phyloP scores from a whole-genome alignment of 2,113 vertebrate species.

The Aptenodytes patagonicus region DNA sequence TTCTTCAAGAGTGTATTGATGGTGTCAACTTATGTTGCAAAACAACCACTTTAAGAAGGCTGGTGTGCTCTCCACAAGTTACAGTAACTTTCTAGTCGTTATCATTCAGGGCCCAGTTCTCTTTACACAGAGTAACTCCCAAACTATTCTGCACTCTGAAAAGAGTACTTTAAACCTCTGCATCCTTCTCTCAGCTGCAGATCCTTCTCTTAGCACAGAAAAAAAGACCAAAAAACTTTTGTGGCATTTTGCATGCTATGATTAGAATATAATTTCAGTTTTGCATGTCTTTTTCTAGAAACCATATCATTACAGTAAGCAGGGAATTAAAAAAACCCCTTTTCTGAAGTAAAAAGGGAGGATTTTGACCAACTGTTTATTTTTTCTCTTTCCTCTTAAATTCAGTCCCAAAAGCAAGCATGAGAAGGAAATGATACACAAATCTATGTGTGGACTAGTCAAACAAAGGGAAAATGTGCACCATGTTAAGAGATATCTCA shows the following conservation, averaged over 20 bases:
- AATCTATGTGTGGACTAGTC: background rate
- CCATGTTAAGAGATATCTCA: background rate
- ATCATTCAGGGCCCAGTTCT: background rate
- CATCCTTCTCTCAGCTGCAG: background rate
- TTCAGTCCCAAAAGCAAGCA: background rate
- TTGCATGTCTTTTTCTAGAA: background rate
- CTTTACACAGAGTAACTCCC: background rate
- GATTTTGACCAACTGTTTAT: background rate
- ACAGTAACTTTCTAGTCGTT: background rate
- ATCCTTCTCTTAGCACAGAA: background rate
- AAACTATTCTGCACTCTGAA: background rate
- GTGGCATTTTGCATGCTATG: background rate
- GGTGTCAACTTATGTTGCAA: background rate
- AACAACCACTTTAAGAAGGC: background rate
- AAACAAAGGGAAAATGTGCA: background rate
- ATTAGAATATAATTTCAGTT: conserved; percentile 14
- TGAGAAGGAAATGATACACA: background rate
- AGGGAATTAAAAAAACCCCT: background rate
- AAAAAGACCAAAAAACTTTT: background rate
- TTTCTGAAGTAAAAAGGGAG: background rate
- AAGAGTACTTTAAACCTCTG: background rate
- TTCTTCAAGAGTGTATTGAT: rapidly evolving
- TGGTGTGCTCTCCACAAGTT: background rate
- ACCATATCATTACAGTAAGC: background rate
- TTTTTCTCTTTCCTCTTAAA: background rate